Conservation (phyloP, 2,113 vertebrate genomes). For the Corythoichthys haematopterus region DNA sequence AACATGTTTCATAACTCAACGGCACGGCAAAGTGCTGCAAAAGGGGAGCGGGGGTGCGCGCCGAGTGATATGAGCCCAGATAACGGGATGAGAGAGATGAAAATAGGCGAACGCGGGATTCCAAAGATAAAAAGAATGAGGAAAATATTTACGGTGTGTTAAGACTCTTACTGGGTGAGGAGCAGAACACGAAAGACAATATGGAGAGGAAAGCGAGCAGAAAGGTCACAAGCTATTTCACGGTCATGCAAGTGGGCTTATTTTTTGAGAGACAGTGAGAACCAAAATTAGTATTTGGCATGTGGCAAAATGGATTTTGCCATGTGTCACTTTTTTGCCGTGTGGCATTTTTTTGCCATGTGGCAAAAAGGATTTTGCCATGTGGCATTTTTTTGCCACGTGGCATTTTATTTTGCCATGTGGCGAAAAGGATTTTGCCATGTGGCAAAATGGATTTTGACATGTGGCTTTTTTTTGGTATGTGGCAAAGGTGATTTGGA, state of each 20-base stretch:
- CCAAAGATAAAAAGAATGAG: not conserved
- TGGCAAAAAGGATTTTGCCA: too few relatives aligned
- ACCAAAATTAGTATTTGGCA: too few relatives aligned
- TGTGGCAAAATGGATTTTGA: too few relatives aligned
- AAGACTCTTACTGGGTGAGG: constrained; percentile 4
- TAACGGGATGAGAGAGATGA: constrained; percentile 7
- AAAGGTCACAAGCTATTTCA: constrained; percentile 36
- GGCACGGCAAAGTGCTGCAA: constrained; percentile 1
- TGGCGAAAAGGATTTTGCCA: too few relatives aligned
- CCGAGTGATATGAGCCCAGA: not conserved
- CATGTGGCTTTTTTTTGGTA: too few relatives aligned
- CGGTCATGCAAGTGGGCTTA: not conserved
- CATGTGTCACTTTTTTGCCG: too few relatives aligned
- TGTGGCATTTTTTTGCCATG: too few relatives aligned
- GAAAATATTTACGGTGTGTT: constrained; percentile 28
- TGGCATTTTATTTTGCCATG: too few relatives aligned
- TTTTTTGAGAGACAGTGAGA: not conserved
- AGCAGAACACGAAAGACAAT: not conserved
- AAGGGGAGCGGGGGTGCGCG: not conserved
- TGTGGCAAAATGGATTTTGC: too few relatives aligned
- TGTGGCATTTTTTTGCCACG: too few relatives aligned
- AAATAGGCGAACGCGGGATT: not conserved
- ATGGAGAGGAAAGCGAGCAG: constrained; percentile 7
- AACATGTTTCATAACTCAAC: constrained; percentile 13
- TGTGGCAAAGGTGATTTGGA: too few relatives aligned